Evolutionary conservation across 1,140 invertebrate species (phyloP).

Genomic region (Brachionus rotundiformis): DNA sequence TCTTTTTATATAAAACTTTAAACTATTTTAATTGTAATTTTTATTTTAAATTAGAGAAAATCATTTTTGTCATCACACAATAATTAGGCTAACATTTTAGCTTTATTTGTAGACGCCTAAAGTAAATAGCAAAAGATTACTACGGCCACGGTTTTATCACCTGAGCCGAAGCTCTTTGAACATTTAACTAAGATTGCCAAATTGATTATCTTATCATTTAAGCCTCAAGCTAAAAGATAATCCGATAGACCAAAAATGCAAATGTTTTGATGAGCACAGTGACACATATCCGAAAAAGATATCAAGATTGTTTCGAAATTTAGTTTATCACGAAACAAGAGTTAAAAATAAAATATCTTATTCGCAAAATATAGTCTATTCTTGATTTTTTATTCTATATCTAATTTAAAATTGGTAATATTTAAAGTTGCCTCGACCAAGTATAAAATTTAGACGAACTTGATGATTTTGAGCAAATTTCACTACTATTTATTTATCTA

Average conservation of each 20-base stretch:
- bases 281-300: not conserved
- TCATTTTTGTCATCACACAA: not conserved
- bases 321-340: not conserved
- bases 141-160: not conserved
- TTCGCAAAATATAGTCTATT: not conserved
- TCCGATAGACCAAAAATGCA: not conserved
- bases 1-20: too few relatives aligned
- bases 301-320: not conserved
- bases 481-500: not conserved
- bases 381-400: slow-evolving; percentile 12
- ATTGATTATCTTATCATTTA: slow-evolving; percentile 10
- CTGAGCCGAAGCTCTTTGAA: not conserved
- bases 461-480: not conserved
- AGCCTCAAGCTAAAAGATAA: not conserved
- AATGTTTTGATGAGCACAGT: not conserved
- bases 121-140: not conserved
- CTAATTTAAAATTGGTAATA: not conserved
- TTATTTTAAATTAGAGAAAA: too few relatives aligned
- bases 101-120: not conserved
- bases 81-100: not conserved
- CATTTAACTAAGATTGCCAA: slow-evolving; percentile 18
- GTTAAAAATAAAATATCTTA: slow-evolving; percentile 11
- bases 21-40: not conserved
- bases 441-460: not conserved
- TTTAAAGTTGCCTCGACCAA: not conserved